A percentile compares a stretch with the other conserved stretches of the same genome.
phyloP scores from a whole-genome alignment of 1,140 invertebrate genomes.

The Cyclina sinensis region DNA sequence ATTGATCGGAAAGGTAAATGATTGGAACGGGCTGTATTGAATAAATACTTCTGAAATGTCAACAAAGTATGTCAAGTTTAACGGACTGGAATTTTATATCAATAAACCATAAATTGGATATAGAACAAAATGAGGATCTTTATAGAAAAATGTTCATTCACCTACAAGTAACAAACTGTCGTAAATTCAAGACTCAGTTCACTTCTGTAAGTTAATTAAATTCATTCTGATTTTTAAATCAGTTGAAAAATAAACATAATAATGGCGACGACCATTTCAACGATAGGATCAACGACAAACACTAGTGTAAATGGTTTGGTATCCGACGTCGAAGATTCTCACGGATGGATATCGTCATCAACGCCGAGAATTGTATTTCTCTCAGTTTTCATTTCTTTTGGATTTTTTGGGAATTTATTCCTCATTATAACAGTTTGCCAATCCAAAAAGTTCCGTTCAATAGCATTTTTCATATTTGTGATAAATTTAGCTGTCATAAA shows the following conservation, averaged over 20 bases:
- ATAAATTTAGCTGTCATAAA: conserved; percentile 79
- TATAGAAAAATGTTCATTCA: too few relatives aligned
- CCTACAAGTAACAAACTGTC: too few relatives aligned
- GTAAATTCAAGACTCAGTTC: too few relatives aligned
- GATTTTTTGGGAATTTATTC: conserved; percentile 78
- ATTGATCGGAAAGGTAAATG: conserved; percentile 37
- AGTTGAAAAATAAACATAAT: not conserved
- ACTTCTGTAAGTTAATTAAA: not conserved
- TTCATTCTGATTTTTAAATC: not conserved
- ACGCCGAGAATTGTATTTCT: conserved; percentile 78
- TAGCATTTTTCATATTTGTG: conserved; percentile 77
- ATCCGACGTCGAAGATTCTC: conserved; percentile 9
- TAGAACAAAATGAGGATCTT: not conserved
- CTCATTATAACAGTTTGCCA: conserved; percentile 77
- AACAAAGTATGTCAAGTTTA: conserved; percentile 27
- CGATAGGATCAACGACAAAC: not conserved
- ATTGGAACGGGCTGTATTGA: conserved; percentile 28
- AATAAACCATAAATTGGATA: conserved; percentile 4
- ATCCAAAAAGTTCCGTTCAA: conserved; percentile 69
- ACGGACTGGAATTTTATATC: conserved; percentile 13
- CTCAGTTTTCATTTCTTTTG: conserved; percentile 77
- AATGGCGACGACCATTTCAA: not conserved
- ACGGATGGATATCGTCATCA: conserved; percentile 21
- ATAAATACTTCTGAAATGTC: conserved; percentile 40
- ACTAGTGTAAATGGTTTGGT: not conserved